A percentile compares a stretch with the other conserved stretches of the same genome.
phyloP scores from a whole-genome alignment of 2,797 vertebrate genomes.

The Sebastes steindachneri region DNA sequence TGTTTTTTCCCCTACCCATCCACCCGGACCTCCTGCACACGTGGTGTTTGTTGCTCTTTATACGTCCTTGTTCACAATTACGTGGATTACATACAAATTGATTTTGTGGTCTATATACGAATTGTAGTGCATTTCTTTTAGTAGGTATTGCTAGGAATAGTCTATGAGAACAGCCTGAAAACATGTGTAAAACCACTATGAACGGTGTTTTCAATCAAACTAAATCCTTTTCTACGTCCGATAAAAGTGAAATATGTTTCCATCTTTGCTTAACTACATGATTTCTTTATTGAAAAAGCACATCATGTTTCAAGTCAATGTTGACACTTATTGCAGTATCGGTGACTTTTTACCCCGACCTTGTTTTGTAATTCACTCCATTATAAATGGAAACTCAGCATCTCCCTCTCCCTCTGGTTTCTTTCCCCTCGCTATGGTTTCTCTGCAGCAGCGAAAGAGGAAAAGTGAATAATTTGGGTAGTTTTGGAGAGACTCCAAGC shows the following conservation, averaged over 20 bases:
- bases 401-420: no score
- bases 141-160: no score
- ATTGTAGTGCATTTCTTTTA: no score
- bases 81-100: no score
- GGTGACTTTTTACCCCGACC: not conserved
- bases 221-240: not conserved
- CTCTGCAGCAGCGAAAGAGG: slow-evolving; percentile 18
- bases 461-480: slow-evolving; percentile 29
- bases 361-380: not conserved
- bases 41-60: no score
- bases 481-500: slow-evolving; percentile 26
- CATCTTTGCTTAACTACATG: not conserved
- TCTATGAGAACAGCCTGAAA: no score
- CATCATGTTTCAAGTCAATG: not conserved
- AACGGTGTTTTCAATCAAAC: not conserved
- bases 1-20: no score
- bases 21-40: accelerated
- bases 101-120: accelerated
- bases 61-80: no score
- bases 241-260: not conserved
- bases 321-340: not conserved
- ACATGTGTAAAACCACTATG: not conserved
- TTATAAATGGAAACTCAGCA: not conserved
- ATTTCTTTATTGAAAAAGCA: not conserved
- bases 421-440: not conserved